These are phyloP conservation scores for Acestrorhynchus altus DNA, from an alignment of 2,797 vertebrate genomes.

Conservation along the genomic window DNA sequence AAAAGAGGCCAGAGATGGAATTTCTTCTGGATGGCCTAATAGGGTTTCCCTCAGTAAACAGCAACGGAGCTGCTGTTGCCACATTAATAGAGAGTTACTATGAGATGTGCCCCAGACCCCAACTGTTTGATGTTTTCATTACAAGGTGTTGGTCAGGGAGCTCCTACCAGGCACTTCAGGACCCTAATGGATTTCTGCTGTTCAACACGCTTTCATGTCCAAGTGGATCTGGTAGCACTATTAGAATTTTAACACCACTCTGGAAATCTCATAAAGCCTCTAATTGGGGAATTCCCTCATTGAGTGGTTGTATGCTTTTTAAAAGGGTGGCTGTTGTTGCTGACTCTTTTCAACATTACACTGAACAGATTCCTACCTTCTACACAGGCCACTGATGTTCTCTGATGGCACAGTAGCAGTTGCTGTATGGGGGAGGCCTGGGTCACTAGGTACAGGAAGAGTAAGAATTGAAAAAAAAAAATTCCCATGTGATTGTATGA, in stretches of 20 bases:
- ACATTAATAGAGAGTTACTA: constrained; percentile 70
- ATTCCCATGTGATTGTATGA: constrained; percentile 52
- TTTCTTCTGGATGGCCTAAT: constrained; percentile 78
- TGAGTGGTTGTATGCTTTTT: constrained; percentile 41
- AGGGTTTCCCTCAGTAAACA: constrained; percentile 90
- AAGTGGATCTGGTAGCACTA: constrained; percentile 31
- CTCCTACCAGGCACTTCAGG: constrained; percentile 18
- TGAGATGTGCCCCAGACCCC: constrained; percentile 47
- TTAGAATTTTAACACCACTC: constrained; percentile 38
- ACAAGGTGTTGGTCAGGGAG: constrained; percentile 39
- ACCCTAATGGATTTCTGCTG: constrained; percentile 15
- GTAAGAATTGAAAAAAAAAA: constrained; percentile 60
- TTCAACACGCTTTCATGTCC: constrained; percentile 17
- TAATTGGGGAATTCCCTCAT: constrained; percentile 50
- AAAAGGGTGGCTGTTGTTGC: constrained; percentile 39
- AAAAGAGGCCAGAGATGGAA: constrained; percentile 65
- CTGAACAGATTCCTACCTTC: not conserved
- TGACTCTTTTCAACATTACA: constrained; percentile 2
- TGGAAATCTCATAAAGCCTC: constrained; percentile 61
- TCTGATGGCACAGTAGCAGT: constrained; percentile 6
- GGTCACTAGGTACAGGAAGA: constrained; percentile 61
- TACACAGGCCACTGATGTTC: not conserved
- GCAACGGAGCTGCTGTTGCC: constrained; percentile 74
- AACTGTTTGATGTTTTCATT: constrained; percentile 64
- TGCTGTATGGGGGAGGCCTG: constrained; percentile 17